phyloP scores from a whole-genome alignment of 2,888 invertebrate genomes.

The Drosophila multiciliata region DNA sequence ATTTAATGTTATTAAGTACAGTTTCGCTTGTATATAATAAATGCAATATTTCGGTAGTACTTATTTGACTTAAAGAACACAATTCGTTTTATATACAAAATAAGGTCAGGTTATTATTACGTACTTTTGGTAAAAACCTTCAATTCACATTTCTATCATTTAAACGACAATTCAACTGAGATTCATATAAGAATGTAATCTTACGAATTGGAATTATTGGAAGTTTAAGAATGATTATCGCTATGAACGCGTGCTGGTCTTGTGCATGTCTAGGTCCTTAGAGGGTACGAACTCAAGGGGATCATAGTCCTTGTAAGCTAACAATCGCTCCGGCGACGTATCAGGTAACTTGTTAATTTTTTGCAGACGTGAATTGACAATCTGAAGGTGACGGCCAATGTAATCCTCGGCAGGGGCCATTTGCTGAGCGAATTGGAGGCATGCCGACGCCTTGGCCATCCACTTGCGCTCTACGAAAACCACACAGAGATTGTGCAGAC shows the following conservation, averaged over 20 bases:
- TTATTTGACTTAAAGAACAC: constrained; percentile 34
- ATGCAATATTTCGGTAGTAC: constrained; percentile 48
- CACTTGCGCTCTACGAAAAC: constrained; percentile 97
- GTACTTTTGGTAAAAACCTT: constrained; percentile 44
- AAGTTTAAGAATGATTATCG: constrained; percentile 28
- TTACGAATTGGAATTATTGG: constrained; percentile 7
- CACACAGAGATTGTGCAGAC: constrained; percentile 97
- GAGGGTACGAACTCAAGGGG: constrained; percentile 81
- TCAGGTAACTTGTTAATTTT: constrained; percentile 83
- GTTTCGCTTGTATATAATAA: constrained; percentile 51
- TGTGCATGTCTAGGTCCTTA: constrained; percentile 34
- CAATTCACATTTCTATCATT: not conserved
- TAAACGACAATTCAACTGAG: constrained; percentile 1
- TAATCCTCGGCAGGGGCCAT: constrained; percentile 96
- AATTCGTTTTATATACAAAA: constrained; percentile 62
- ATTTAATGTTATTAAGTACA: constrained; percentile 53
- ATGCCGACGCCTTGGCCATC: constrained; percentile 93
- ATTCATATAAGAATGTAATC: constrained; percentile 2
- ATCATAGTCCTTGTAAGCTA: constrained; percentile 84
- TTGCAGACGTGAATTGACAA: constrained; percentile 87
- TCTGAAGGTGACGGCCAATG: constrained; percentile 94
- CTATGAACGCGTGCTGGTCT: constrained; percentile 61
- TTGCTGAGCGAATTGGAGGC: constrained; percentile 91
- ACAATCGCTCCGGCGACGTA: constrained; percentile 79
- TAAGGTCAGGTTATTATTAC: constrained; percentile 48